Base-by-base conservation (phyloP, 2,113 vertebrate species). In the Clarias batrachus region DNA sequence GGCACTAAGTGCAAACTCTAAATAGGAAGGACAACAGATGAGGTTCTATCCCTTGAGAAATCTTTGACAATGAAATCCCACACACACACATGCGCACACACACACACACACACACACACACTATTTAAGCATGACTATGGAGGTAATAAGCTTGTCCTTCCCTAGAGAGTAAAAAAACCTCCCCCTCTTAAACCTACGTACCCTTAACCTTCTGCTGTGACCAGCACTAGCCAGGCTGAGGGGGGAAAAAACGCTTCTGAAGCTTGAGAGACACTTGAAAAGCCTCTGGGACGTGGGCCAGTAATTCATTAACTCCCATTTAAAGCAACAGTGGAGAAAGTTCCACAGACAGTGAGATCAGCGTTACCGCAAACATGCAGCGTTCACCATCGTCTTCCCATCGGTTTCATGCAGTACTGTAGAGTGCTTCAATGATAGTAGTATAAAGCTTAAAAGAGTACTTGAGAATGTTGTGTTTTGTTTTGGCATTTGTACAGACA, bases 111-210 rank as follows among this genome's bases (percentile, higher is more conserved):
- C 76, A 27, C 60, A 13, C 77, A 76, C 37, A 59, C 16, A 83
- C 65, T 86, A 87, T 60, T 82, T 77, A 87, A 87, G 56, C 25
- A 63, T 57, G 73, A 23, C n/a, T 68, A 27, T 33, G 54, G 70
- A 63, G 73, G 65, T 89, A 89, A 87, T 85, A 33, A 80, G 88
- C 63, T 85, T 89, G 81, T 63, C 4, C 54, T 62, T 85, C 52
- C 80, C 77, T n/a, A 41, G 82, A 71, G 77, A 81, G 76, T 17
- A 65, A 52, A 81, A 33, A 60, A 52, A 48, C 48, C 48, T 63
- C 23, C 19, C 57, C 19, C 74, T 54, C 54, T 48, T 76, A 41
- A 84, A 59, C 63, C 82, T 73, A 57, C 56, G 78, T 73, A 65
- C 56, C 66, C 65, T 78, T 84, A 74, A 70, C 37, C 82, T 63